A percentile compares a stretch with the other conserved stretches of the same genome.
phyloP scores from a whole-genome alignment of 2,797 vertebrate genomes.

The Molossus molossus region DNA sequence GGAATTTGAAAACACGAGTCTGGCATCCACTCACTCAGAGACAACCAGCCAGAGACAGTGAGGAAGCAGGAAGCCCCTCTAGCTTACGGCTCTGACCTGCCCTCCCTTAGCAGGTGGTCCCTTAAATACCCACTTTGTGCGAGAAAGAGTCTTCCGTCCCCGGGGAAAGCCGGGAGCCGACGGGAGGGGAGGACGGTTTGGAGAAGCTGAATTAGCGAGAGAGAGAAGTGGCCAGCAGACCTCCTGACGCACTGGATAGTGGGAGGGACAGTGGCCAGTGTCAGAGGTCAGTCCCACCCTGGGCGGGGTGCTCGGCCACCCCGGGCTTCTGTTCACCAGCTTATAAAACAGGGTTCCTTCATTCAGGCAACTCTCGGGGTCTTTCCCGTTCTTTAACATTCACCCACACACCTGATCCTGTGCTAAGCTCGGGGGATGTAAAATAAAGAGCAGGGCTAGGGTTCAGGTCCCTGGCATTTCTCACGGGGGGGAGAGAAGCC shows the following conservation, averaged over 20 bases:
- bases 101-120: slow-evolving; percentile 51
- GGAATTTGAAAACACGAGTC: background rate
- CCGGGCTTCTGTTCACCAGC: background rate
- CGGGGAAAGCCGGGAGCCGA: background rate
- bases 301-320: accelerated
- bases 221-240: background rate
- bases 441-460: no score
- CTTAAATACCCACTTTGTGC: slow-evolving; percentile 64
- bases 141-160: background rate
- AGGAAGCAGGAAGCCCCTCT: slow-evolving; percentile 56
- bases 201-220: background rate
- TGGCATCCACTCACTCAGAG: background rate
- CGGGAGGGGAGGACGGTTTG: background rate
- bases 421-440: background rate
- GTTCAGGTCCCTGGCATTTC: no score
- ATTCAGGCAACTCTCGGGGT: accelerated
- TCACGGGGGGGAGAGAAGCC: background rate
- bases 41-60: background rate
- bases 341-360: background rate
- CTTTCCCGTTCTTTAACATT: background rate
- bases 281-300: background rate
- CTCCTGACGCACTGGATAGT: accelerated
- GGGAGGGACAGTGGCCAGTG: no score
- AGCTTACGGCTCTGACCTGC: background rate
- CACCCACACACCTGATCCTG: background rate